Conservation (phyloP, 2,888 invertebrate genomes). For the Cotesia congregata region DNA sequence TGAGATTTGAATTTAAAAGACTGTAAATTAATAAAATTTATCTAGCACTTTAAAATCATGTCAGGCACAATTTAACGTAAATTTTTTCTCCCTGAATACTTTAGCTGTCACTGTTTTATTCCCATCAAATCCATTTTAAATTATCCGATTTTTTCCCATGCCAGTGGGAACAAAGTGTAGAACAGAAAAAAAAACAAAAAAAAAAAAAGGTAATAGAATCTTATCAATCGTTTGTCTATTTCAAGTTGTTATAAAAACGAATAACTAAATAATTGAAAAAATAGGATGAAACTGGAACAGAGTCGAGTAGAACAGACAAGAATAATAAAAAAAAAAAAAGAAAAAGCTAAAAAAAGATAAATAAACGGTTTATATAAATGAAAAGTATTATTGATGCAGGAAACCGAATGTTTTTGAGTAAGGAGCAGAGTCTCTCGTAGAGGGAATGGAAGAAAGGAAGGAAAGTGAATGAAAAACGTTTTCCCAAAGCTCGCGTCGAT, state of each 20-base stretch:
- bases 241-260: background rate
- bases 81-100: background rate
- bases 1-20: constrained; percentile 37
- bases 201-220: background rate
- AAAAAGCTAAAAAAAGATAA: constrained; percentile 5
- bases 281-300: background rate
- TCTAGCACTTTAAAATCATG: constrained; percentile 8
- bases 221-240: background rate
- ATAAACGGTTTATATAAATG: constrained; percentile 23
- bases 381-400: constrained; percentile 32
- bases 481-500: constrained; percentile 25
- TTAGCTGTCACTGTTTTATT: background rate
- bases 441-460: background rate
- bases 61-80: constrained; percentile 5
- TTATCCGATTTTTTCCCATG: background rate
- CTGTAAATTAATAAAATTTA: constrained; percentile 8
- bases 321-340: background rate
- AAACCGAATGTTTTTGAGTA: background rate
- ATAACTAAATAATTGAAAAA: background rate
- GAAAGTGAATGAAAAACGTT: constrained; percentile 30
- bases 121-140: background rate
- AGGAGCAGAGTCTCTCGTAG: background rate
- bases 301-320: background rate
- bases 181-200: background rate
- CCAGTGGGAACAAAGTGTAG: no score